Base-by-base conservation (phyloP, 2,888 invertebrate species). In the Hesperia comma region DNA sequence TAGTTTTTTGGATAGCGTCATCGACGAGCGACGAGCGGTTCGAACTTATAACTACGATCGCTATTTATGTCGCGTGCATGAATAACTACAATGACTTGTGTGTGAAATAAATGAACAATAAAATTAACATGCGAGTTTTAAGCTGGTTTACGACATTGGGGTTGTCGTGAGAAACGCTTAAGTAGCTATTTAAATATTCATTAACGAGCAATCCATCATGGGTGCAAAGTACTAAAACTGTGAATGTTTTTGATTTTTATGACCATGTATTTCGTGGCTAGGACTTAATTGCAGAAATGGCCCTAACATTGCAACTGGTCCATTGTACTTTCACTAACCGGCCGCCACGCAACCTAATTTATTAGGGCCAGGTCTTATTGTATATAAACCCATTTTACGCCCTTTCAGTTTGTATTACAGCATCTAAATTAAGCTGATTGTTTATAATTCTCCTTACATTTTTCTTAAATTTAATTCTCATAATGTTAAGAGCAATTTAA, bases 251-350 rank as follows among this genome's bases (percentile, higher is more conserved):
- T 57, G 64, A 53, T 64, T 51, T 37, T 15, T 40, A 57, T 40
- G 21, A 14, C 21, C 19, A 19, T 26, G 21, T 37, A 53, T 51
- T 51, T 21, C 12, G 26, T 37, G 40, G 58, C 19, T 51, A 32
- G 41, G 49, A 55, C 53, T 64, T 63, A 19, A 58, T 37, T 64
- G 64, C 41, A 58, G 46, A 32, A 62, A 62, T 57, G 53, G 43
- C 53, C 32, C 26, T 58, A 58, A 58, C 41, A 49, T 58, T 58
- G 58, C 53, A 64, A 58, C 21, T 37, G 10, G 14, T 43, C 53
- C 51, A 64, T 64, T 32, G 53, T 43, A 64, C 64, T 64, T 64
- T 64, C 64, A 64, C 64, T 64, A 33, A 43, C 51, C 32, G 58
- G 32, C 43, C 57, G 63, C 63, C 64, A 58, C 58, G 58, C 64